A percentile compares a stretch with the other conserved stretches of the same genome.
These are phyloP conservation scores for Trididemnum miniatum DNA, from an alignment of 23 tunicate species.

Conservation along the genomic window DNA sequence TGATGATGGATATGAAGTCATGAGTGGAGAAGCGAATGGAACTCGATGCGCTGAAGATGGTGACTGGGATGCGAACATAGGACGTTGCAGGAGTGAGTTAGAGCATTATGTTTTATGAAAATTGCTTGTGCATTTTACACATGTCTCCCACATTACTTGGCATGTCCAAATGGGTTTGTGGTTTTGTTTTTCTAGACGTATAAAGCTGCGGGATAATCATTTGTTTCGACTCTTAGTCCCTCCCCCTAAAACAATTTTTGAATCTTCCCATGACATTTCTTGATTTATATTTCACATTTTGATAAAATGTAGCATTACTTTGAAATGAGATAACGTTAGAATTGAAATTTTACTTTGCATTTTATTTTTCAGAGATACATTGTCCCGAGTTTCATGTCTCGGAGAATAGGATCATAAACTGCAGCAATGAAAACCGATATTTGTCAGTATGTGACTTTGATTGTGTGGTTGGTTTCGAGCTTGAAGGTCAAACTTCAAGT, in stretches of 20 bases:
- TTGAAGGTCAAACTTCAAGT: slow-evolving; percentile 38
- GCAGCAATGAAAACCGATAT: slow-evolving; percentile 54
- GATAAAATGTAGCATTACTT: too few relatives aligned
- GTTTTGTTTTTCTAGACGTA: too few relatives aligned
- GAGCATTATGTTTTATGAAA: too few relatives aligned
- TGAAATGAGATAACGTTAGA: too few relatives aligned
- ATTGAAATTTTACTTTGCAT: not conserved
- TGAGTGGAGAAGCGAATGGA: not conserved
- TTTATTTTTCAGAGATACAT: slow-evolving; percentile 41
- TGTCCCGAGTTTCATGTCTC: slow-evolving; percentile 33
- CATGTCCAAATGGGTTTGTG: too few relatives aligned
- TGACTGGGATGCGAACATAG: slow-evolving; percentile 57
- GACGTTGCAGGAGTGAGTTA: slow-evolving; percentile 80
- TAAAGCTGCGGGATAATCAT: too few relatives aligned
- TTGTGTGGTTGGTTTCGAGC: slow-evolving; percentile 64
- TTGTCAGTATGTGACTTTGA: slow-evolving; percentile 55
- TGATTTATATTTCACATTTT: too few relatives aligned
- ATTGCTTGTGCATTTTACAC: not conserved
- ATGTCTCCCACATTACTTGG: not conserved
- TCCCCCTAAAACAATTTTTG: too few relatives aligned
- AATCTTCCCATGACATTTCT: too few relatives aligned
- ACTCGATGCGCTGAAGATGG: slow-evolving; percentile 53
- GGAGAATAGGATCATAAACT: slow-evolving; percentile 36
- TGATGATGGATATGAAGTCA: slow-evolving; percentile 30
- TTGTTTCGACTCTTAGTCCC: too few relatives aligned